Conservation (phyloP, 2,113 vertebrate species). For the Macroglossus sobrinus region DNA sequence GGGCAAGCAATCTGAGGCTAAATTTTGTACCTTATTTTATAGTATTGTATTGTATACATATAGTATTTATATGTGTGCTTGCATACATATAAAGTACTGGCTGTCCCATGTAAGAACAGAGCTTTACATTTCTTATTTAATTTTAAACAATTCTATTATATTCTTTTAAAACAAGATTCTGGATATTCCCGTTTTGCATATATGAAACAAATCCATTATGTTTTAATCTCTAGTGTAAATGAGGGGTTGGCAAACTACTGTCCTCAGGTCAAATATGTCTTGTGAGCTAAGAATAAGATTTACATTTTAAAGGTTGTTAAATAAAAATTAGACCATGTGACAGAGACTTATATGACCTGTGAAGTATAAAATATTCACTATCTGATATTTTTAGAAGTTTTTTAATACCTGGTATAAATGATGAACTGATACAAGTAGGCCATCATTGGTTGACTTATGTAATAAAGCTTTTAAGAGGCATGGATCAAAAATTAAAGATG, state of each 20-base stretch:
- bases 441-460: background rate
- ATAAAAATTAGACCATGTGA: background rate
- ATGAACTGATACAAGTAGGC: background rate
- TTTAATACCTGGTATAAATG: background rate
- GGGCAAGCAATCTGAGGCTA: conserved; percentile 14
- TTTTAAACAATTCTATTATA: background rate
- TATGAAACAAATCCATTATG: background rate
- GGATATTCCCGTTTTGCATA: background rate
- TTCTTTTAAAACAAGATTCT: background rate
- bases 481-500: background rate
- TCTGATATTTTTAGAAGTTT: background rate
- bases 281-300: background rate
- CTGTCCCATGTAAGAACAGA: background rate
- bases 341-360: background rate
- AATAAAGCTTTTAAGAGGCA: background rate
- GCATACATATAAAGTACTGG: background rate
- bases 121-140: background rate
- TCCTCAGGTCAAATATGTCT: background rate
- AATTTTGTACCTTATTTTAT: background rate
- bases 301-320: conserved; percentile 24
- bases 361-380: background rate
- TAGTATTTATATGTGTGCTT: background rate
- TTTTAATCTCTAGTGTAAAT: background rate
- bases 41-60: background rate
- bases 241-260: background rate